Base-by-base conservation (phyloP, 2,888 invertebrate species). In the Lampropteryx suffumata region DNA sequence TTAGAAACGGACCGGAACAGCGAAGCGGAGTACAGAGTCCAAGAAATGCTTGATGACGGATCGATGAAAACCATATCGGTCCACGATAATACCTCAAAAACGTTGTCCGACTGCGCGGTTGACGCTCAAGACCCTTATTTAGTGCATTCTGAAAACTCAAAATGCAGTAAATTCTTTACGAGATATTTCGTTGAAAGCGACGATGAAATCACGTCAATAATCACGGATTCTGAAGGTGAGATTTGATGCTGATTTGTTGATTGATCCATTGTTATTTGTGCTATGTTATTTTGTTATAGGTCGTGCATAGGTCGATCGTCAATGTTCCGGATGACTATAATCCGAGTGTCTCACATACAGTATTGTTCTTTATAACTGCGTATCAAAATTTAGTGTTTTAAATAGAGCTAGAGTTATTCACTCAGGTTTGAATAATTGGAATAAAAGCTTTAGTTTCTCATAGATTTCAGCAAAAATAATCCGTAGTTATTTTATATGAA, bases 171-270 rank as follows among this genome's bases (percentile, higher is more conserved):
- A 64, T 93, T 92, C 75, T 93, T 94, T 60, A 92, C 92, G 37
- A 86, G 94, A 50, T 92, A 92, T 59, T 94, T 93, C 63, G 92
- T 94, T 36, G 94, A 94, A 67, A 92, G 94, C 29, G 94, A 94
- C 56, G 94, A 94, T 60, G 94, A 94, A 70, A 92, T 94, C 60
- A 92, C 94, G 13, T 94, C 94, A 0, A 93, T 94, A 39, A 92
- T 93, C 32, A 94, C 94, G 1, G 94, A 94, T 71, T 93, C 94
- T 27, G 94, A 94, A 87, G 94, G 94, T 93, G 70, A 76, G 69
- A 57, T 27, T 10, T 2, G 6, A n/a, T 12, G 4, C 4, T 17
- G 17, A 17, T 17, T 17, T 17, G 17, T 17, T 17, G 17, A 17
- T 4, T 17, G 17, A 17, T 17, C 17, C n/a, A n/a, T n/a, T n/a